Percentiles rank a stretch among this genome's conserved stretches.
Conservation (phyloP, 2,888 invertebrate species). For the Hirtodrosophila histrioides region DNA sequence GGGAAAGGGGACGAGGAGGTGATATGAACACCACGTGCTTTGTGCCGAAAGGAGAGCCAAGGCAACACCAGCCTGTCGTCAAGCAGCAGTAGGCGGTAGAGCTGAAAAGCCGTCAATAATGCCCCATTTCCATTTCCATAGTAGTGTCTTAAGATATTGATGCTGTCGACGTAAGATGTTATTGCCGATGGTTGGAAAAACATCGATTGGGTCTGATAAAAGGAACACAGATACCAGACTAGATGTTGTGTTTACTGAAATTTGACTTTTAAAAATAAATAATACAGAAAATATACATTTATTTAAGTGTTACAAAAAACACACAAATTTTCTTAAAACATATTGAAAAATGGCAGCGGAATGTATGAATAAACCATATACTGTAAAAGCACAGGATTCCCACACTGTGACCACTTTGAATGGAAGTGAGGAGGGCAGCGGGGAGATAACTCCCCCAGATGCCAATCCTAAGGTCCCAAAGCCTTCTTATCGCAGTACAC, state of each 20-base stretch:
- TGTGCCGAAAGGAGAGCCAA: background rate
- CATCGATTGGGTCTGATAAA: background rate
- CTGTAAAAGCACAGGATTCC: background rate
- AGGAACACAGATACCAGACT: too few species aligned
- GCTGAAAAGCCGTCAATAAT: too few species aligned
- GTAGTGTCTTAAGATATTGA: too few species aligned
- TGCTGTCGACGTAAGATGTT: too few species aligned
- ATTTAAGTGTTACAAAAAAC: slow-evolving; percentile 6
- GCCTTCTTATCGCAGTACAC: background rate
- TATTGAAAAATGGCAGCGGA: slow-evolving; percentile 11
- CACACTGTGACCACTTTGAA: background rate
- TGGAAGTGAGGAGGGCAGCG: background rate
- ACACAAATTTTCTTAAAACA: slow-evolving; percentile 23
- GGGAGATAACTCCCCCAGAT: background rate
- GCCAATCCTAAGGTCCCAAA: background rate
- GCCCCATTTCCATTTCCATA: too few species aligned
- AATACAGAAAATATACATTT: background rate
- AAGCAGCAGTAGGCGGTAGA: too few species aligned
- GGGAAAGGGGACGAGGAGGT: background rate
- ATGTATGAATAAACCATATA: background rate
- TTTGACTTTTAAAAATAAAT: too few species aligned
- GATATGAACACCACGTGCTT: slow-evolving; percentile 5
- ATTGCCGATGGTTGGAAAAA: background rate
- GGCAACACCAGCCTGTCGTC: too few species aligned
- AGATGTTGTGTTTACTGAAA: too few species aligned